Conservation (phyloP, 92 coral and sea anemone genomes). For the Diadumene lineata region DNA sequence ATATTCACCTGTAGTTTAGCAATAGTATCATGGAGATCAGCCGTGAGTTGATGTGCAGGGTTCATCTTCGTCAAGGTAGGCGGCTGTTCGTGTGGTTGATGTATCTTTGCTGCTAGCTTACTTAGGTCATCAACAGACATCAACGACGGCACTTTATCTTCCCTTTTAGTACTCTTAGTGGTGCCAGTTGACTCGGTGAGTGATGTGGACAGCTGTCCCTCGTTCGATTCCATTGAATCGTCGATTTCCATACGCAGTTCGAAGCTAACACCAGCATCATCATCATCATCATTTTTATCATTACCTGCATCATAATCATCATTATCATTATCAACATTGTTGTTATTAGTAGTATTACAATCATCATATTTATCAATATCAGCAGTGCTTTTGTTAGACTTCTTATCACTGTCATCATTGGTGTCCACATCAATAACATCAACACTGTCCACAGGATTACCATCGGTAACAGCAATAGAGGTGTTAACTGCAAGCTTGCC, state of each 20-base stretch:
- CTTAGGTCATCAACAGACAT: constrained; percentile 89
- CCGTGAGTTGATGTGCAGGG: constrained; percentile 53
- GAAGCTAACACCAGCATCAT: background rate
- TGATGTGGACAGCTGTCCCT: background rate
- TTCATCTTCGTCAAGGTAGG: constrained; percentile 76
- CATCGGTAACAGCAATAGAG: too few species aligned
- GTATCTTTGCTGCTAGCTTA: constrained; percentile 82
- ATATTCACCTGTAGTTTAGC: constrained; percentile 46
- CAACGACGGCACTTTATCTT: constrained; percentile 75
- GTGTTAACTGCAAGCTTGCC: too few species aligned
- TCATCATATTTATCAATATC: background rate
- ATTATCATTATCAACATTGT: background rate
- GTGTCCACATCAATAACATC: too few species aligned
- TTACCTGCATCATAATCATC: background rate
- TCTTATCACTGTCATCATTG: background rate
- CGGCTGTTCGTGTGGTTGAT: constrained; percentile 77
- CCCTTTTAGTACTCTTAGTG: constrained; percentile 14
- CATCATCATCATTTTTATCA: background rate
- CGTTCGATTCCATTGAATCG: background rate
- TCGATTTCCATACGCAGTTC: constrained; percentile 25
- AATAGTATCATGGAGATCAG: constrained; percentile 79
- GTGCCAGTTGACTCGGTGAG: background rate
- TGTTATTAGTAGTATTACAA: background rate
- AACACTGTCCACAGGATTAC: too few species aligned
- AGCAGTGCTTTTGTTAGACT: background rate